A percentile compares a stretch with the other conserved stretches of the same genome.
These are phyloP conservation scores for Celastrina argiolus DNA, from an alignment of 2,888 invertebrate species.

Conservation along the genomic window DNA sequence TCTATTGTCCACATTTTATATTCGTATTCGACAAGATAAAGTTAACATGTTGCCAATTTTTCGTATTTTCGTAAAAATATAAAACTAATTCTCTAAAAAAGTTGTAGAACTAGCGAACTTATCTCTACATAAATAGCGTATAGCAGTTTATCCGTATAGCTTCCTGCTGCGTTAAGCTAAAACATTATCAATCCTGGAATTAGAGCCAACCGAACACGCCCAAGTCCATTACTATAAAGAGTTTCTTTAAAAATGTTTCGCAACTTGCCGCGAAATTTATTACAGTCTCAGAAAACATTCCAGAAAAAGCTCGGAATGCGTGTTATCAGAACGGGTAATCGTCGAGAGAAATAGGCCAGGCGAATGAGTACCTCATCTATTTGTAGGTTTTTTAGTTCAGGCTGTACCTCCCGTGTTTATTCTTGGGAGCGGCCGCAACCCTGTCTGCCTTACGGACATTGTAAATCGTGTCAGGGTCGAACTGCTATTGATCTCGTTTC, in stretches of 20 bases:
- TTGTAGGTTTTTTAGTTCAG: neutral
- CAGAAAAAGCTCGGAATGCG: neutral
- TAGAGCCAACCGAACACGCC: conserved; percentile 6
- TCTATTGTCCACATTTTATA: neutral
- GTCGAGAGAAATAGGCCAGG: conserved; percentile 7
- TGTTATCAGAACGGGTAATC: conserved; percentile 6
- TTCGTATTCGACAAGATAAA: neutral
- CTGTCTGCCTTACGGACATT: conserved; percentile 54
- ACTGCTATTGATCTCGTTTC: conserved; percentile 68
- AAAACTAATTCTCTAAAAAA: neutral
- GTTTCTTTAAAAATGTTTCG: conserved; percentile 7
- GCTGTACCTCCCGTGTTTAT: conserved; percentile 51
- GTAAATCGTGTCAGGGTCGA: conserved; percentile 73
- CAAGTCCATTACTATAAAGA: conserved; percentile 8
- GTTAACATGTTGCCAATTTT: neutral
- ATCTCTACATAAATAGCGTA: neutral
- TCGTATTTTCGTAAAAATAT: neutral
- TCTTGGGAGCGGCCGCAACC: conserved; percentile 55
- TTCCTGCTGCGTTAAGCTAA: conserved; percentile 3
- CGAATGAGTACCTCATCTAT: conserved; percentile 5
- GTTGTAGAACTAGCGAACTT: neutral
- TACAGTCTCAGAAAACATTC: neutral
- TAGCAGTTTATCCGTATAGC: neutral
- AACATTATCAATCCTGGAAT: conserved; percentile 6
- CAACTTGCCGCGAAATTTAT: neutral